A percentile compares a stretch with the other conserved stretches of the same genome.
These are phyloP conservation scores for Sarcophaga subvicina DNA, from an alignment of 2,888 invertebrate genomes.

Conservation along the genomic window DNA sequence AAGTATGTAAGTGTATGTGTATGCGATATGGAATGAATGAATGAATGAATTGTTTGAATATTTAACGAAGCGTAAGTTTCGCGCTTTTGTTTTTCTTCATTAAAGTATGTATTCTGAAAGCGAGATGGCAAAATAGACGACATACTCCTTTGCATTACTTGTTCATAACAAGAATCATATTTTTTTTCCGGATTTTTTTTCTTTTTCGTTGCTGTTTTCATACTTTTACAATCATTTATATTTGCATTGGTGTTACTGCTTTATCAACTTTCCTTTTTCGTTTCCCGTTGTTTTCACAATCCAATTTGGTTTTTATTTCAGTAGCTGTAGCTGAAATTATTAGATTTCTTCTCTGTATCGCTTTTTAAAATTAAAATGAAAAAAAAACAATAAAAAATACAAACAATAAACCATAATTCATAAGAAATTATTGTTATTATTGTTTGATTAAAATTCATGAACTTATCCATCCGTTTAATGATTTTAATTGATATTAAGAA, in stretches of 20 bases:
- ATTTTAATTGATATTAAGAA: conserved; percentile 10
- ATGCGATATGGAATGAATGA: neutral
- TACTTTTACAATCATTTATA: no score
- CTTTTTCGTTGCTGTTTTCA: neutral
- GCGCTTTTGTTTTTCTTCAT: conserved; percentile 29
- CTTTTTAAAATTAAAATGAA: neutral
- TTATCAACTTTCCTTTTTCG: neutral
- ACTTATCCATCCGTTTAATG: conserved; percentile 22
- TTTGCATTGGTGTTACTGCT: no score
- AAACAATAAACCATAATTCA: neutral
- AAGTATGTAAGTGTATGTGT: neutral
- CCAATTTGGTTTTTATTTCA: neutral
- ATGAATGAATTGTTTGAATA: conserved; percentile 29
- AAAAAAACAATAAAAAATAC: conserved; percentile 14
- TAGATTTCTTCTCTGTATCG: neutral
- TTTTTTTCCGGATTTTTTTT: neutral
- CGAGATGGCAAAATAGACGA: neutral
- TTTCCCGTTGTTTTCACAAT: neutral
- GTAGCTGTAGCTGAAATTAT: neutral
- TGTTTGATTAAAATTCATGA: conserved; percentile 31
- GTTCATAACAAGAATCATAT: neutral
- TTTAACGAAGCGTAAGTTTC: conserved; percentile 40
- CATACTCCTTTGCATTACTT: neutral
- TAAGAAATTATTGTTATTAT: conserved; percentile 22
- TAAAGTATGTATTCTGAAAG: conserved; percentile 7